phyloP scores from a whole-genome alignment of 2,797 vertebrate species.

The Platyrinchus mystaceus region DNA sequence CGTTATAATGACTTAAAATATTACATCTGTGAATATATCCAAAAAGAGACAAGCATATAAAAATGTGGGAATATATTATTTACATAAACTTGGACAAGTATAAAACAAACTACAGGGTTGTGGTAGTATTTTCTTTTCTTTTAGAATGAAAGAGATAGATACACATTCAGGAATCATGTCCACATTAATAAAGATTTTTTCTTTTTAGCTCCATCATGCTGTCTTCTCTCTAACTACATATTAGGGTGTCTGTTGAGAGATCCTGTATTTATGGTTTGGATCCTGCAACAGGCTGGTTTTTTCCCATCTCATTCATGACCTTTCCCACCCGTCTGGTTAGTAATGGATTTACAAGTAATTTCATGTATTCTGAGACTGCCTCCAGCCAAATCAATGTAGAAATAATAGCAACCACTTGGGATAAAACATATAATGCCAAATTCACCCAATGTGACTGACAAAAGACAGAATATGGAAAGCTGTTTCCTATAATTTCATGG shows the following conservation, averaged over 20 bases:
- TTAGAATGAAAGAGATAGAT: not conserved
- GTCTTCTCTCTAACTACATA: not conserved
- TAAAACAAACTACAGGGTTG: not conserved
- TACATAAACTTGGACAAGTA: constrained; percentile 23
- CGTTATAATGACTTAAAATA: not conserved
- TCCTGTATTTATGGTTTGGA: constrained; percentile 29
- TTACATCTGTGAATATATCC: not conserved
- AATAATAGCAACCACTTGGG: constrained; percentile 34
- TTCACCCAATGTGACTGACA: not conserved
- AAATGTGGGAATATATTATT: not conserved
- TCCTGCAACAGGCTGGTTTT: not conserved
- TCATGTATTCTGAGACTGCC: not conserved
- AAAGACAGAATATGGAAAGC: not conserved
- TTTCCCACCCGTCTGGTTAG: constrained; percentile 15
- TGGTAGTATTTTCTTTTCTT: not conserved
- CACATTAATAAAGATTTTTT: not conserved
- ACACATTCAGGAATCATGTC: not conserved
- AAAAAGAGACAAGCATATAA: not conserved
- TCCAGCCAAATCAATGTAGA: constrained; percentile 2
- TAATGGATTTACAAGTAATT: constrained; percentile 30
- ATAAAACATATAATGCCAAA: not conserved
- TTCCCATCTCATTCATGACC: not conserved
- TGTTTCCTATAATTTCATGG: not conserved
- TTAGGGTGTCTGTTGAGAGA: constrained; percentile 5
- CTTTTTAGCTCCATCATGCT: not conserved